Base-by-base conservation (phyloP, 2,888 invertebrate genomes). In the Eupithecia tripunctaria region DNA sequence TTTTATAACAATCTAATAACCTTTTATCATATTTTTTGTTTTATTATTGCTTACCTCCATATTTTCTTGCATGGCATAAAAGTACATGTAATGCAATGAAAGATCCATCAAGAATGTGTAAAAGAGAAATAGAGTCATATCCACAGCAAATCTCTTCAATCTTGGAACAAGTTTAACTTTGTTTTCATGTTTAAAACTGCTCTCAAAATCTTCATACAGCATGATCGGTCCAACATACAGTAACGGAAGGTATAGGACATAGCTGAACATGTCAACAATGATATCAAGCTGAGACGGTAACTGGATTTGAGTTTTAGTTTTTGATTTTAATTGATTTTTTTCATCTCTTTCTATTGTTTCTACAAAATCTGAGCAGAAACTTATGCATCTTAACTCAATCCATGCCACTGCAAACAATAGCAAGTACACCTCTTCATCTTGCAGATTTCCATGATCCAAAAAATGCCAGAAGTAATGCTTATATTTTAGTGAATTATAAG, bases 161-260 rank as follows among this genome's bases (percentile, higher is more conserved):
- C 95, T 92, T 63, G 76, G 68, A 69, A 73, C 75, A 21, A 89
- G 73, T 38, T 81, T 84, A 38, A 38, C 67, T 77, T 80, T 84
- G 81, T 83, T 86, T 73, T 79, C 82, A n/a, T 68, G 77, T 67
- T 80, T 76, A 80, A 91, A 92, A 86, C 88, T 92, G 70, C 83
- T 91, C 78, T 92, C 91, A 91, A 97, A 98, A 73, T 97, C 96
- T 79, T 96, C 94, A 90, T 96, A 98, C 10, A 96, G 92, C 81
- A 98, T 95, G 71, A 98, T 95, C n/a, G 99, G 99, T 25, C 99
- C 99, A 81, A 96, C 95, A 82, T 97, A 96, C 74, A 98, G 92
- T n/a, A 97, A 94, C 27, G 99, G 99, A 69, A 98, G 94, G 88
- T 99, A 98, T 67, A 98, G 95, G 73, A 96, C 95, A 88, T 98